These are phyloP conservation scores for Acanthoscelides obtectus DNA, from an alignment of 2,888 invertebrate species.

Conservation along the genomic window DNA sequence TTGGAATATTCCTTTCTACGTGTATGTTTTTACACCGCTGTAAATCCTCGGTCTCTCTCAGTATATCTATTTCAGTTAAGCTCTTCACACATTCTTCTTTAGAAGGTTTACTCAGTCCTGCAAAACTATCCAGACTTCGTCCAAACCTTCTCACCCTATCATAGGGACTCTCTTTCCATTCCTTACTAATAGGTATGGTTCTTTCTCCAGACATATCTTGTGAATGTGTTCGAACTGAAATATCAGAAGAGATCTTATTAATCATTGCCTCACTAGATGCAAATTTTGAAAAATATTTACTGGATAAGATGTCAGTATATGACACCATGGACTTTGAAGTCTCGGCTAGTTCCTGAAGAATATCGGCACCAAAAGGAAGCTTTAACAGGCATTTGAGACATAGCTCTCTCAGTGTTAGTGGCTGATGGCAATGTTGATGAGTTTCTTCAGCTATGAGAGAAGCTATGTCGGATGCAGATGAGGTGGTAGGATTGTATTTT, in stretches of 20 bases:
- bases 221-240: constrained; percentile 21
- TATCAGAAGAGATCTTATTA: constrained; percentile 23
- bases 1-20: constrained; percentile 4
- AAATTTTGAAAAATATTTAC: constrained; percentile 19
- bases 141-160: not conserved
- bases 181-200: constrained; percentile 37
- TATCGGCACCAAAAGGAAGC: constrained; percentile 64
- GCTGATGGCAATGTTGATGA: constrained; percentile 19
- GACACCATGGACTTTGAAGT: constrained; percentile 52
- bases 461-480: constrained; percentile 58
- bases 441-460: constrained; percentile 39
- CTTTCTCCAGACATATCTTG: constrained; percentile 5
- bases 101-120: not conserved
- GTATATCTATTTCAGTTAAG: constrained; percentile 1
- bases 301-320: constrained; percentile 27
- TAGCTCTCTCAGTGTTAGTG: constrained; percentile 54
- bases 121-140: not conserved
- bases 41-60: constrained; percentile 1
- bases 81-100: not conserved
- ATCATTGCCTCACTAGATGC: constrained; percentile 12
- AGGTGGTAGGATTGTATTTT: constrained; percentile 59
- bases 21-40: not conserved
- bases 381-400: constrained; percentile 62
- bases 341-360: constrained; percentile 63
- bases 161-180: constrained; percentile 17